Base-by-base conservation (phyloP, 1,140 invertebrate genomes). In the Aphaenogaster rudis region DNA sequence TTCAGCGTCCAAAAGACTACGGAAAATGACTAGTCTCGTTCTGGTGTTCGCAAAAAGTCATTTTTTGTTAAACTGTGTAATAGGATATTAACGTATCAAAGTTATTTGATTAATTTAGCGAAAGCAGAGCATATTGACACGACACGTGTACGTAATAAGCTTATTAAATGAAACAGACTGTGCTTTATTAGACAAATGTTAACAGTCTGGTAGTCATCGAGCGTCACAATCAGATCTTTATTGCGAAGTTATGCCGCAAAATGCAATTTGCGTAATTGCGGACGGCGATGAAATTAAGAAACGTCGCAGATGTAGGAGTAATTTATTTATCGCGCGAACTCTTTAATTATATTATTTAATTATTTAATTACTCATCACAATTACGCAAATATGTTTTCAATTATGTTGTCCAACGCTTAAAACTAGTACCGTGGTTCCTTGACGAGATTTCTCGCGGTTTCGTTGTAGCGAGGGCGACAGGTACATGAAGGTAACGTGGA, bases 401-500 rank as follows among this genome's bases (percentile, higher is more conserved):
- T 28, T 28, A 28, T 7, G 45, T 79, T 17, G 36, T 48, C 4
- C 7, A 54, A 67, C 15, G 8, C 0, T 66, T 63, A 50, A 66
- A 66, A 67, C 33, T 84, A 36, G n/a, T 39, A 48, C 21, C 28
- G 39, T 63, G 69, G 39, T 74, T 50, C 95, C 86, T 21, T 45
- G 66, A 74, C 52, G n/a, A 67, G 13, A 71, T 69, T 42, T 74
- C n/a, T 54, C 13, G 6, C 33, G 93, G 17, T 84, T 61, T 86
- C 42, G 50, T 95, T 96, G 2, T 96, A 99, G 98, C 89, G 97
- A 98, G 92, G 96, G 97, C 86, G 97, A 97, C 84, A 96, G 98
- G 71, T 99, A 99, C 95, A 97, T 97, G 92, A 97, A 98, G 93
- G 97, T 97, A 5, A 96, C 98, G 87, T 99, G 99, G 99, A 97